Percentiles rank a stretch among this genome's conserved stretches.
These are phyloP conservation scores for Vanacampus margaritifer DNA, from an alignment of 2,113 vertebrate species.

Conservation along the genomic window DNA sequence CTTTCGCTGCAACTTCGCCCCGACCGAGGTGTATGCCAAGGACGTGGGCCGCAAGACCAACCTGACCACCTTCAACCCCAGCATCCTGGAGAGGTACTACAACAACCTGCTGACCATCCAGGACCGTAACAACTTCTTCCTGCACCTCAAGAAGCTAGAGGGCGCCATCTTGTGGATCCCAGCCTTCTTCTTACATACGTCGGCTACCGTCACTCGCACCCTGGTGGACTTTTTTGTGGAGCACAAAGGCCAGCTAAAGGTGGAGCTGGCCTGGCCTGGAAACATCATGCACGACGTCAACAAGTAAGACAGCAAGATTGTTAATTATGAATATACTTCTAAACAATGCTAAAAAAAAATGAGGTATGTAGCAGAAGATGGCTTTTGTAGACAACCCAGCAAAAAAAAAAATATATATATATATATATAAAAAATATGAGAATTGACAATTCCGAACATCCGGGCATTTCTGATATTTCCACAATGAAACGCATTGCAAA, in stretches of 20 bases:
- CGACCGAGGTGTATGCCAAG: constrained; percentile 88
- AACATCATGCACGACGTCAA: constrained; percentile 98
- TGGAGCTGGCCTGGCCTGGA: constrained; percentile 95
- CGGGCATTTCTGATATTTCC: too few species aligned
- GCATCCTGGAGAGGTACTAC: constrained; percentile 97
- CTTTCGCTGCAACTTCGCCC: constrained; percentile 97
- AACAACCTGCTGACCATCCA: constrained; percentile 97
- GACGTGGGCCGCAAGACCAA: constrained; percentile 96
- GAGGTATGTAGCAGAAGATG: too few species aligned
- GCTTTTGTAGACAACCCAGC: too few species aligned
- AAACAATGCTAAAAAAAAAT: too few species aligned
- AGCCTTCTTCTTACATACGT: constrained; percentile 96
- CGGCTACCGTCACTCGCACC: constrained; percentile 91
- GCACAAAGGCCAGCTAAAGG: constrained; percentile 89
- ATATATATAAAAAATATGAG: too few species aligned
- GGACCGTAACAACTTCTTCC: constrained; percentile 96
- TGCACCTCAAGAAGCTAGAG: constrained; percentile 94
- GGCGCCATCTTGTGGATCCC: constrained; percentile 97
- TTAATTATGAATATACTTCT: neutral
- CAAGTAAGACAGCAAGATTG: constrained; percentile 74
- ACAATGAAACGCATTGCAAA: too few species aligned
- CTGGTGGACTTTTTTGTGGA: constrained; percentile 98
- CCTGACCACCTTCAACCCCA: constrained; percentile 97
- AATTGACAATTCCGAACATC: too few species aligned
- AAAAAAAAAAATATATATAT: too few species aligned